Evolutionary conservation across 2,113 vertebrate species (phyloP).

Genomic region (Paradoxurus hermaphroditus): DNA sequence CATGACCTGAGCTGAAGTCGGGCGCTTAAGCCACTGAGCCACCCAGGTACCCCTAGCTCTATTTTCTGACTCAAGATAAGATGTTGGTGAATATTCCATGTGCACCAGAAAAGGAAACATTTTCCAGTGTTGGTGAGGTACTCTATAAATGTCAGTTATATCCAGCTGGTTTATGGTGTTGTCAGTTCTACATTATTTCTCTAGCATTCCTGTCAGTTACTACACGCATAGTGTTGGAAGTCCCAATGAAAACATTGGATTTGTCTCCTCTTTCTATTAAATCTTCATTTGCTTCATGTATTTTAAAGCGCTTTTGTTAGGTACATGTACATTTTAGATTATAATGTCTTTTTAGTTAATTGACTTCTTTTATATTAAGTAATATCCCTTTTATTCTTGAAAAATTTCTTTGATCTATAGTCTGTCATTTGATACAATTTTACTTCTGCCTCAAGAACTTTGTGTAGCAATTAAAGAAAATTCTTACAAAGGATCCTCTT

Average conservation of each 20-base stretch:
- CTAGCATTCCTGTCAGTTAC: not conserved
- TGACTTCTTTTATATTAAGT: not conserved
- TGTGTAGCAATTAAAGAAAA: not conserved
- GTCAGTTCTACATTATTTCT: not conserved
- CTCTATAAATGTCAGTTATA: not conserved
- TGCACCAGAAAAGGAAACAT: not conserved
- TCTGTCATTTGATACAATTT: not conserved
- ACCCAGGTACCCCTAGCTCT: too few species aligned
- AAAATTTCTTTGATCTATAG: not conserved
- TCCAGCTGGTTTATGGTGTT: not conserved
- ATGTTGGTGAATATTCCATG: not conserved
- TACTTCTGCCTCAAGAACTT: not conserved
- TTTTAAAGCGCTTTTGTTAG: not conserved
- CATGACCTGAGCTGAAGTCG: too few species aligned
- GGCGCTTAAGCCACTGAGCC: too few species aligned
- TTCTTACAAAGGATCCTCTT: not conserved
- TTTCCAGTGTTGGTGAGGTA: not conserved
- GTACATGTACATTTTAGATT: not conserved
- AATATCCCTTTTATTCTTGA: not conserved
- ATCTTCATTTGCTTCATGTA: not conserved
- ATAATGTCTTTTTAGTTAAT: not conserved
- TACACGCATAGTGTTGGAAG: not conserved
- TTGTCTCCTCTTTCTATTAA: not conserved
- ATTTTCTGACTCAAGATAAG: not conserved
- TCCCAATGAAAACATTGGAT: not conserved